Evolutionary conservation across 2,797 vertebrate genomes (phyloP).

Genomic region (Kryptopterus vitreolus): DNA sequence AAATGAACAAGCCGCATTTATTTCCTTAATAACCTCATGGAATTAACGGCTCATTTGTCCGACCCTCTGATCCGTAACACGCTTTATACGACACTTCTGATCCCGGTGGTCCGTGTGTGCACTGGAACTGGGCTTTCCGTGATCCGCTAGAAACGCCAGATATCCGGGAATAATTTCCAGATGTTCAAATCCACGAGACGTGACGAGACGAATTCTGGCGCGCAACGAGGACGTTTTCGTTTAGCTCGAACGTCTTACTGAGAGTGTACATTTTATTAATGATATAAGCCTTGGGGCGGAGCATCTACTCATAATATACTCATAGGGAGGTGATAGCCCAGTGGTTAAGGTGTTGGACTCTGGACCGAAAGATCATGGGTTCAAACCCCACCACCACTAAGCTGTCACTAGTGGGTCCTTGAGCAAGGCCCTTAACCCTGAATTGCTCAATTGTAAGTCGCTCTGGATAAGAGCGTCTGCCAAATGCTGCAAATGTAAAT

Average conservation of each 20-base stretch:
- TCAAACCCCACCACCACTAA: too few relatives aligned
- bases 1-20: conserved; percentile 48
- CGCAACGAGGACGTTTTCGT: conserved; percentile 51
- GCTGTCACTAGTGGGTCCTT: too few relatives aligned
- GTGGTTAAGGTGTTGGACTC: too few relatives aligned
- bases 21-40: conserved; percentile 57
- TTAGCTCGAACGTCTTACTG: conserved; percentile 25
- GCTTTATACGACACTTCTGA: conserved; percentile 47
- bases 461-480: too few relatives aligned
- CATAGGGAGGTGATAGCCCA: too few relatives aligned
- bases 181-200: conserved; percentile 53
- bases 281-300: not conserved
- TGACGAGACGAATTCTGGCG: too few relatives aligned
- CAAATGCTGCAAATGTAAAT: too few relatives aligned
- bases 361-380: too few relatives aligned
- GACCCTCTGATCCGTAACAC: conserved; percentile 51
- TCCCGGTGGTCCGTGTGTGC: not conserved
- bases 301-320: not conserved
- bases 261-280: not conserved
- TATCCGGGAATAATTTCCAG: conserved; percentile 44
- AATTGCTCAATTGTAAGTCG: too few relatives aligned
- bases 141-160: conserved; percentile 34
- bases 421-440: too few relatives aligned
- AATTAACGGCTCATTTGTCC: conserved; percentile 60
- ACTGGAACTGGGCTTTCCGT: conserved; percentile 9